phyloP scores from a whole-genome alignment of 2,888 invertebrate genomes.

The Pantelozetes paolii region DNA sequence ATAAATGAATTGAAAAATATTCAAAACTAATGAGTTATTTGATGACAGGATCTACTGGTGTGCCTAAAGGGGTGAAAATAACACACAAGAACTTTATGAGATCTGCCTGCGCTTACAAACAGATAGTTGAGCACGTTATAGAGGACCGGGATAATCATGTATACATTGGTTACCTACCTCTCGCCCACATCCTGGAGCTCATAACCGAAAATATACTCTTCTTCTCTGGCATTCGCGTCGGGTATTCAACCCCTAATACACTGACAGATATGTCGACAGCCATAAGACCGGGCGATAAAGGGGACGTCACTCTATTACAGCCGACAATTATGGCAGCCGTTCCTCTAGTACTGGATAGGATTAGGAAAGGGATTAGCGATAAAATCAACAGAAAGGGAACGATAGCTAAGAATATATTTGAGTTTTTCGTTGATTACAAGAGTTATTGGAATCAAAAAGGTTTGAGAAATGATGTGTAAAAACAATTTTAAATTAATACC shows the following conservation, averaged over 20 bases:
- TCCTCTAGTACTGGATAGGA: slow-evolving; percentile 91
- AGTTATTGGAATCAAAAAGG: slow-evolving; percentile 68
- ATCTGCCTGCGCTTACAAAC: background rate
- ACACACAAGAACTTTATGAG: slow-evolving; percentile 47
- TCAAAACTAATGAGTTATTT: background rate
- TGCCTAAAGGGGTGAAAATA: slow-evolving; percentile 51
- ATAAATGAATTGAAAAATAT: background rate
- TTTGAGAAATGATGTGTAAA: slow-evolving; percentile 49
- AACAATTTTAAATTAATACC: background rate
- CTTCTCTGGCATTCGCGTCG: slow-evolving; percentile 80
- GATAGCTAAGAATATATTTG: slow-evolving; percentile 77
- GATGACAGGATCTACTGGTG: slow-evolving; percentile 57
- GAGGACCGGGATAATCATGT: slow-evolving; percentile 59
- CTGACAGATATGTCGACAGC: slow-evolving; percentile 53
- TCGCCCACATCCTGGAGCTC: slow-evolving; percentile 95
- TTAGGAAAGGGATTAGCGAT: slow-evolving; percentile 93
- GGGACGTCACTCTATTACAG: slow-evolving; percentile 81
- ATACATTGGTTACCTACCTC: slow-evolving; percentile 90
- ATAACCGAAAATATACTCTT: slow-evolving; percentile 69
- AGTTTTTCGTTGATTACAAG: slow-evolving; percentile 92
- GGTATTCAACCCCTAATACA: slow-evolving; percentile 92
- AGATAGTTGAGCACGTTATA: background rate
- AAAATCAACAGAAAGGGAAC: slow-evolving; percentile 71
- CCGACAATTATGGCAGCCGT: slow-evolving; percentile 95
- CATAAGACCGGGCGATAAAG: slow-evolving; percentile 87